Percentiles rank a stretch among this genome's conserved stretches.
Conservation (phyloP, 2,797 vertebrate species). For the Triplophysa yarkandensis region DNA sequence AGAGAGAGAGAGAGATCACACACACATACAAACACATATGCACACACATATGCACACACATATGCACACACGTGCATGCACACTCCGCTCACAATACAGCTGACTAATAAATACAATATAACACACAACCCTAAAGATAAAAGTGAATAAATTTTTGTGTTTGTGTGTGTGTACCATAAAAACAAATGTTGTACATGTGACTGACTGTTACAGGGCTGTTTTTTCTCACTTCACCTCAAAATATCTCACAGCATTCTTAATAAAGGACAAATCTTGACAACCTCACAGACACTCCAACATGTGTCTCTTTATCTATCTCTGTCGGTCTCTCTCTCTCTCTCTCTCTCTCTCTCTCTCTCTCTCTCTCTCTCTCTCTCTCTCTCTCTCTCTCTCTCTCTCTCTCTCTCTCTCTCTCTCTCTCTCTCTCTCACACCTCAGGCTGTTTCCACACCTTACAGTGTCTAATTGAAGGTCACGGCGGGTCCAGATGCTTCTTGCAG, state of each 20-base stretch:
- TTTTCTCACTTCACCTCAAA: slow-evolving; percentile 68
- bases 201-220: slow-evolving; percentile 68
- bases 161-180: slow-evolving; percentile 58
- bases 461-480: slow-evolving; percentile 49
- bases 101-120: too few relatives aligned
- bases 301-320: neutral
- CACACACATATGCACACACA: too few relatives aligned
- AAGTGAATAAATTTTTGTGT: too few relatives aligned
- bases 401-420: neutral
- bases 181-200: slow-evolving; percentile 74
- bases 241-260: slow-evolving; percentile 70
- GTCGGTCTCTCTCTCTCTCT: neutral
- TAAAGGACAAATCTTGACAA: slow-evolving; percentile 64
- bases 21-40: too few relatives aligned
- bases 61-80: neutral
- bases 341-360: neutral
- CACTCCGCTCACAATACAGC: too few relatives aligned
- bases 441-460: slow-evolving; percentile 22
- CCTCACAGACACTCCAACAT: slow-evolving; percentile 40
- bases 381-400: neutral
- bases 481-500: slow-evolving; percentile 68
- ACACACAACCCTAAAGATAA: neutral
- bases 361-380: neutral
- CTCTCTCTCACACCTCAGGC: slow-evolving; percentile 19
- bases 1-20: too few relatives aligned